A percentile compares a stretch with the other conserved stretches of the same genome.
Conservation (phyloP, 2,888 invertebrate species). For the Phragmatobia fuliginosa region DNA sequence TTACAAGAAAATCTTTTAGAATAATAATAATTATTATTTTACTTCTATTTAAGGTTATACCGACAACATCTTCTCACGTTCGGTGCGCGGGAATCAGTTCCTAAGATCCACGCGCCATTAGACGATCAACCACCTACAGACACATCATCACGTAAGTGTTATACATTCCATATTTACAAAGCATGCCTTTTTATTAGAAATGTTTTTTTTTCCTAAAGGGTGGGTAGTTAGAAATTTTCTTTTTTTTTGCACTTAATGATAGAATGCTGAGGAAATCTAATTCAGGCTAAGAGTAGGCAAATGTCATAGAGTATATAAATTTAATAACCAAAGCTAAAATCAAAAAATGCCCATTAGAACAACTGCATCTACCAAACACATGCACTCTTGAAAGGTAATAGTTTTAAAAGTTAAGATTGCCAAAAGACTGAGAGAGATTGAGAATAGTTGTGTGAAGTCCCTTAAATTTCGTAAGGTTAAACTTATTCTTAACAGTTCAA, state of each 20-base stretch:
- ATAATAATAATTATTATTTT: background rate
- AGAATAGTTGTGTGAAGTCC: background rate
- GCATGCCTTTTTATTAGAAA: slow-evolving; percentile 17
- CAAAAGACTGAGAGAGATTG: too few species aligned
- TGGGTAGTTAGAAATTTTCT: slow-evolving; percentile 3
- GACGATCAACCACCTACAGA: slow-evolving; percentile 76
- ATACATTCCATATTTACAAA: background rate
- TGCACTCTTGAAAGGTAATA: background rate
- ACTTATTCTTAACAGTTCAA: background rate
- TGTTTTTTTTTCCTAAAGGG: background rate
- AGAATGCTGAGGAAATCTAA: background rate
- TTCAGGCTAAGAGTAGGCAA: background rate
- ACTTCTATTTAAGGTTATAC: slow-evolving; percentile 83
- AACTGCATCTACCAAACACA: background rate
- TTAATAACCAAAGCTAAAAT: background rate
- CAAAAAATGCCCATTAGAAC: background rate
- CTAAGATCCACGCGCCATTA: slow-evolving; percentile 75
- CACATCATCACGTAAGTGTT: slow-evolving; percentile 74
- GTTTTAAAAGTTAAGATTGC: background rate
- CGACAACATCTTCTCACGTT: slow-evolving; percentile 91
- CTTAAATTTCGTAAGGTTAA: background rate
- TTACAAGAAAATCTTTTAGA: background rate
- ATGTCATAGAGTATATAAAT: background rate
- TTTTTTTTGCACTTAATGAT: slow-evolving; percentile 10
- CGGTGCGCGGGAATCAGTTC: slow-evolving; percentile 85